A percentile compares a stretch with the other conserved stretches of the same genome.
phyloP scores from a whole-genome alignment of 2,113 vertebrate species.

The Ptilonorhynchus violaceus region DNA sequence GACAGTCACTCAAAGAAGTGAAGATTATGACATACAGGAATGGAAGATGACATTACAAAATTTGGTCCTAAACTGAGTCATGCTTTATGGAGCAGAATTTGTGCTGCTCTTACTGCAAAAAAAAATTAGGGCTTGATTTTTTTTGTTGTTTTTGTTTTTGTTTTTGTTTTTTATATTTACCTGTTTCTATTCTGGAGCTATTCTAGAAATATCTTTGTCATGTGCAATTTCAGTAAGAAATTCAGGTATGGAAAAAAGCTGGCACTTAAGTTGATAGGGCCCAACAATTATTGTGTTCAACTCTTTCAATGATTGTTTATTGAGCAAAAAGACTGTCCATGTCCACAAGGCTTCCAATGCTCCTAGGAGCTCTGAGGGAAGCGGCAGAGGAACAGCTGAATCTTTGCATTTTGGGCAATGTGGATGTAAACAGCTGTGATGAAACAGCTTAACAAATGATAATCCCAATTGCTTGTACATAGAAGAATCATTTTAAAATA shows the following conservation, averaged over 20 bases:
- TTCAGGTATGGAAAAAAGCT: background rate
- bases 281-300: background rate
- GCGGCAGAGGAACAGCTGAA: background rate
- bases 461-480: background rate
- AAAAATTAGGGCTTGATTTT: background rate
- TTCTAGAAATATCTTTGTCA: background rate
- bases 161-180: background rate
- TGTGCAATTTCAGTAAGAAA: background rate
- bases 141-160: background rate
- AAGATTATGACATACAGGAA: background rate
- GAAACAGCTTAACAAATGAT: background rate
- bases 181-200: background rate
- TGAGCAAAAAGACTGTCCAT: background rate
- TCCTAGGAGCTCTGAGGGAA: background rate
- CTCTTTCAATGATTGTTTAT: background rate
- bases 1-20: background rate
- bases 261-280: background rate
- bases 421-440: background rate
- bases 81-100: background rate
- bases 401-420: background rate
- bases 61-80: background rate
- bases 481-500: background rate
- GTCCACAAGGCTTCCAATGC: background rate
- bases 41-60: background rate
- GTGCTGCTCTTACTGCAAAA: background rate